Evolutionary conservation across 2,797 vertebrate genomes (phyloP), one percentile per base, ranked within the genome.

Genomic region (Bothrops alternatus): DNA sequence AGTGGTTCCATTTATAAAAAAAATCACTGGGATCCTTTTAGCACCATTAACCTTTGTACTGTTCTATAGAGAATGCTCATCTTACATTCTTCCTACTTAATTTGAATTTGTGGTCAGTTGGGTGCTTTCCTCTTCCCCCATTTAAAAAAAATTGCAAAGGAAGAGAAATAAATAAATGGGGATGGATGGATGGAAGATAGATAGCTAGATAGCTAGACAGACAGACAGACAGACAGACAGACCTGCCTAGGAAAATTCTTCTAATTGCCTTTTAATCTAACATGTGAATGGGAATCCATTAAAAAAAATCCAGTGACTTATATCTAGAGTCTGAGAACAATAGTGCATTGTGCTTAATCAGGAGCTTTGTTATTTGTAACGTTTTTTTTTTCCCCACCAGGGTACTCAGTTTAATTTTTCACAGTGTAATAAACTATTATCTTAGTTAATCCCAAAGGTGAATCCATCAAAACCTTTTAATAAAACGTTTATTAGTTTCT

Each of bases 401-500:
- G 95, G 95, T 95, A 92, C 93, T 96, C 95, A 94, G 92, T 95
- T 95, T 94, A 96, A 96, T 96, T 95, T 95, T 96, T 95, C 91
- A 91, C 94, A 73, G 91, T 25, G 95, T 94, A 95, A 96, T 96
- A 96, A 96, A 96, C 96, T 96, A 95, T 96, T 96, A 95, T 95
- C 95, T 94, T 95, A 96, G 96, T 96, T 96, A 96, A 96, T 96
- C 96, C 96, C 96, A 93, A 92, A 95, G 95, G 96, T 94, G 95
- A 96, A 96, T 96, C 96, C 95, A 96, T 96, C 96, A 96, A 94
- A 94, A 95, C 90, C 96, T 96, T 96, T 96, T 96, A 96, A 96
- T 96, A 95, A 96, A 94, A 90, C 91, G 86, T 93, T 93, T 47
- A 94, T 78, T 56, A 92, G 91, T 93, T 94, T 94, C 94, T 82